A percentile compares a stretch with the other conserved stretches of the same genome.
Evolutionary conservation across 2,113 vertebrate genomes (phyloP).

Genomic region (Rhabdornis inornatus): DNA sequence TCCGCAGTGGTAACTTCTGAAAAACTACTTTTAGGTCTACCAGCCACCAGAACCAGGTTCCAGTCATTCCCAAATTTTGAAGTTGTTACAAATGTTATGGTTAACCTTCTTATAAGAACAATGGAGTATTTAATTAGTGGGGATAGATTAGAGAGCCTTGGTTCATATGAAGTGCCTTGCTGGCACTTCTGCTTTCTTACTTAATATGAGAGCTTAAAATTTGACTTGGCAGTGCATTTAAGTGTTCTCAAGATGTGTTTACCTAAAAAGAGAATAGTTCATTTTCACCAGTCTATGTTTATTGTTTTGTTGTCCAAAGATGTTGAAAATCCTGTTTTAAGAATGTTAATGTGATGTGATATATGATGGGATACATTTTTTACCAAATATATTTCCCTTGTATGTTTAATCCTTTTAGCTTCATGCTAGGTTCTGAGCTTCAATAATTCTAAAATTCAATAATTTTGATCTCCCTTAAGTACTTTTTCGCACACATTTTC

Average conservation of each 20-base stretch:
- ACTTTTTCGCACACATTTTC: not conserved
- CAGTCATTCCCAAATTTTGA: not conserved
- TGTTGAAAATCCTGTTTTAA: not conserved
- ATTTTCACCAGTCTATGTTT: not conserved
- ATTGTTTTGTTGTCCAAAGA: not conserved
- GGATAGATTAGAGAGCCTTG: not conserved
- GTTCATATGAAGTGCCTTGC: not conserved
- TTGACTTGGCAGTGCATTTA: not conserved
- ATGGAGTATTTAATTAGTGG: not conserved
- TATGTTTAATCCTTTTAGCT: not conserved
- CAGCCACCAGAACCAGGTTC: not conserved
- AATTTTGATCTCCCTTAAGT: not conserved
- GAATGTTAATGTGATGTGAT: not conserved
- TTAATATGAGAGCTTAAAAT: not conserved
- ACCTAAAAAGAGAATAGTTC: not conserved
- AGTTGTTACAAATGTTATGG: not conserved
- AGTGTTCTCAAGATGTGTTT: not conserved
- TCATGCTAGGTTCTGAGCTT: not conserved
- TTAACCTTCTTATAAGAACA: not conserved
- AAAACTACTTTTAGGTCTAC: not conserved
- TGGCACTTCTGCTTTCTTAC: not conserved
- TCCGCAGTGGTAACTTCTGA: not conserved
- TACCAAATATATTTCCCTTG: not conserved
- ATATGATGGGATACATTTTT: not conserved
- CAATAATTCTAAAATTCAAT: not conserved